These are phyloP conservation scores for Dermatemys mawii DNA, from an alignment of 2,113 vertebrate genomes.

Conservation along the genomic window DNA sequence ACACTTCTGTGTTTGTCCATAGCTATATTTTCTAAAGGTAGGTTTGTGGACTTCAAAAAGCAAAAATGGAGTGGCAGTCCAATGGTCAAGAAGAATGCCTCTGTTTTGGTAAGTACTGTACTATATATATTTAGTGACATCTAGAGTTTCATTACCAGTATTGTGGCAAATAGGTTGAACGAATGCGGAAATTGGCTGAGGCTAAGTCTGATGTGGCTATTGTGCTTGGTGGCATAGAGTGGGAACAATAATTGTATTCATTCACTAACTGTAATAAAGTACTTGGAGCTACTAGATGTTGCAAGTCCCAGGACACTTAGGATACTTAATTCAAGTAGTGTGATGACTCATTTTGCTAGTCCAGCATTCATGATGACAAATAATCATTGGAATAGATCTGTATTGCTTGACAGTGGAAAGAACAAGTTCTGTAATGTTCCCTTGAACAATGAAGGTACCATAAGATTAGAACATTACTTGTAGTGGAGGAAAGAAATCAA, in stretches of 20 bases:
- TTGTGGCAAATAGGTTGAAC: not conserved
- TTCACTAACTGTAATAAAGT: constrained; percentile 24
- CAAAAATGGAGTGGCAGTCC: not conserved
- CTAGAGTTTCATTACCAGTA: not conserved
- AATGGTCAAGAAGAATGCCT: not conserved
- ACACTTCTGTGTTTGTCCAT: not conserved
- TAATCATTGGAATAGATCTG: constrained; percentile 24
- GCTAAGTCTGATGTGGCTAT: not conserved
- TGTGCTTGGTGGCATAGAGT: not conserved
- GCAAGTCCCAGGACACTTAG: constrained; percentile 8
- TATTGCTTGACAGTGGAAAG: constrained; percentile 22
- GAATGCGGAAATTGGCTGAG: not conserved
- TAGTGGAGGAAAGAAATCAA: not conserved
- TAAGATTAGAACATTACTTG: not conserved
- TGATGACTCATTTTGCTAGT: constrained; percentile 49
- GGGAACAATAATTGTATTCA: constrained; percentile 43
- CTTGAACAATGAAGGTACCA: not conserved
- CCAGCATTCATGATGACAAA: constrained; percentile 30
- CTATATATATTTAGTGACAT: not conserved
- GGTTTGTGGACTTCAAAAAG: not conserved
- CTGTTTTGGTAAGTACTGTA: fast-evolving
- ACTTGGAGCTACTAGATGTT: constrained; percentile 32
- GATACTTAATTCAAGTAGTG: constrained; percentile 47
- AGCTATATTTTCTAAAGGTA: not conserved
- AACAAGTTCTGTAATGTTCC: not conserved